Conservation (phyloP, 2,888 invertebrate genomes). For the Rhingia campestris region DNA sequence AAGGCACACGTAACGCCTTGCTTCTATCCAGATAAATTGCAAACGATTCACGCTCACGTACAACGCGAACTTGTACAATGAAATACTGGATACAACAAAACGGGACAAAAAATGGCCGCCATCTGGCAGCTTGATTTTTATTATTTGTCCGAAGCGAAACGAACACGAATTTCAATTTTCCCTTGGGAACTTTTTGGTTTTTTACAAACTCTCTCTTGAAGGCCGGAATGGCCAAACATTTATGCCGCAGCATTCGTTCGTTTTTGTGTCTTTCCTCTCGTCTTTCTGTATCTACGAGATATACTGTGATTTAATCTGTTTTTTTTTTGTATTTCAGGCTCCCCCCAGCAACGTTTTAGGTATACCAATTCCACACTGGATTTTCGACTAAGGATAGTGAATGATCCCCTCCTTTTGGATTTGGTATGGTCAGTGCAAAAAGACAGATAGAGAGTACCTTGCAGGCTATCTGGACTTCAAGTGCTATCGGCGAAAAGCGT, state of each 20-base stretch:
- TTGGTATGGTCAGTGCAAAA: slow-evolving; percentile 18
- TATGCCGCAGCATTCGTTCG: slow-evolving; percentile 44
- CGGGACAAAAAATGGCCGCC: slow-evolving; percentile 32
- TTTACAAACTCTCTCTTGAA: slow-evolving; percentile 45
- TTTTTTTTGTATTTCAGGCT: background rate
- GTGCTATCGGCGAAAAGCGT: slow-evolving; percentile 51
- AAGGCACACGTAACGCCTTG: slow-evolving; percentile 17
- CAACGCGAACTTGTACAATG: slow-evolving; percentile 38
- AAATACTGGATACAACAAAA: slow-evolving; percentile 12
- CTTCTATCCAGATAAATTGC: slow-evolving; percentile 50
- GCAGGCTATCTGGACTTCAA: slow-evolving; percentile 47
- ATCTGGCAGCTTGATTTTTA: slow-evolving; percentile 48
- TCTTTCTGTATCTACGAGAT: background rate
- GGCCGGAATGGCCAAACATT: slow-evolving; percentile 51
- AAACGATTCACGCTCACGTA: slow-evolving; percentile 55
- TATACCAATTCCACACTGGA: slow-evolving; percentile 21
- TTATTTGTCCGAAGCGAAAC: slow-evolving; percentile 32
- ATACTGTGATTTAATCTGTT: slow-evolving; percentile 17
- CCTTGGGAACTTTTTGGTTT: slow-evolving; percentile 61
- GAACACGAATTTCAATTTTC: slow-evolving; percentile 62
- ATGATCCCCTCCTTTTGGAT: background rate
- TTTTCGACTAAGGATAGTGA: slow-evolving; percentile 31
- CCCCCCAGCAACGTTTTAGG: background rate
- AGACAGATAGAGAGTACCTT: slow-evolving; percentile 23
- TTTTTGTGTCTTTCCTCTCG: slow-evolving; percentile 1